These are phyloP conservation scores for Paramisgurnus dabryanus DNA, from an alignment of 2,113 vertebrate genomes.

Conservation along the genomic window DNA sequence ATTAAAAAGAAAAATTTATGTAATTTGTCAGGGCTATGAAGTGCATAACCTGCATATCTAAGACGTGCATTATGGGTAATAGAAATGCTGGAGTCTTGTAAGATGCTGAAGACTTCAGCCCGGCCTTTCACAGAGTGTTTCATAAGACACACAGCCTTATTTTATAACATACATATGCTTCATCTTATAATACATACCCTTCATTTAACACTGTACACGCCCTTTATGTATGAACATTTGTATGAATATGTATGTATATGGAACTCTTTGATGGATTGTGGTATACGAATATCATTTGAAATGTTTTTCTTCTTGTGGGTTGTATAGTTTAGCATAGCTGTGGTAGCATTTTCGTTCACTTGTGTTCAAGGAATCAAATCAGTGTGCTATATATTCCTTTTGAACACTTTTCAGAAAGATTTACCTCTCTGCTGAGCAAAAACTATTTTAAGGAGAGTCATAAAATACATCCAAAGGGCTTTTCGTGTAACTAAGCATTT, in stretches of 20 bases:
- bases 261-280: background rate
- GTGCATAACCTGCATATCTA: slow-evolving; percentile 3
- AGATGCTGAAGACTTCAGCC: background rate
- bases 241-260: too few relatives aligned
- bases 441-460: background rate
- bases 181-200: too few relatives aligned
- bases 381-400: background rate
- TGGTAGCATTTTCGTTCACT: background rate
- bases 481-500: background rate
- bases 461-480: background rate
- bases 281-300: background rate
- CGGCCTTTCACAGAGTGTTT: background rate
- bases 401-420: background rate
- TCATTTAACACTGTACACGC: background rate
- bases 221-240: background rate
- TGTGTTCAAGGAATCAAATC: background rate
- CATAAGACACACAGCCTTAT: too few relatives aligned
- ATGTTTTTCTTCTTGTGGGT: background rate
- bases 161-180: too few relatives aligned
- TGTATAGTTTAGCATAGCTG: background rate
- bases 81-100: background rate
- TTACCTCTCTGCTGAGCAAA: background rate
- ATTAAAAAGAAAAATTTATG: slow-evolving; percentile 23
- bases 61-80: background rate
- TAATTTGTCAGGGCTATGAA: slow-evolving; percentile 18